These are phyloP conservation scores for Caenorhabditis virilis DNA, from an alignment of 2,888 invertebrate species.

Conservation along the genomic window DNA sequence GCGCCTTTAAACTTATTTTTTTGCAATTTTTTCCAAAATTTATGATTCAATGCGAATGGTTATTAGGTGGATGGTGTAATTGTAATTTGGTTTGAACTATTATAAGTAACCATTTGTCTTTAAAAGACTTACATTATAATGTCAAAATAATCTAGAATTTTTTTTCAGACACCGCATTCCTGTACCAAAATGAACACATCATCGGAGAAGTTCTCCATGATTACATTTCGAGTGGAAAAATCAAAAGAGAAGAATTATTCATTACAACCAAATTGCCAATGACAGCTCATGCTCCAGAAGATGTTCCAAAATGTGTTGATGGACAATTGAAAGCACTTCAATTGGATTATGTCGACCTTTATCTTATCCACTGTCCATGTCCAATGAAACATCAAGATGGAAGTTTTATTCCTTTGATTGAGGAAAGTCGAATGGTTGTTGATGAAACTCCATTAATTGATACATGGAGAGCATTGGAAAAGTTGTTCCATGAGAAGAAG, in stretches of 20 bases:
- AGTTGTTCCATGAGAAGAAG: conserved; percentile 47
- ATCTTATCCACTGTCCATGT: conserved; percentile 55
- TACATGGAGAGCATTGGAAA: conserved; percentile 60
- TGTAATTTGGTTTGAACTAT: too few species aligned
- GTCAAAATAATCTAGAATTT: too few species aligned
- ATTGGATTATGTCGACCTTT: conserved; percentile 56
- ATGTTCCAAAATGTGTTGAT: conserved; percentile 41
- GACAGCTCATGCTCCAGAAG: conserved; percentile 48
- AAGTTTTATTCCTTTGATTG: conserved; percentile 26
- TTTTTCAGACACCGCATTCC: conserved; percentile 62
- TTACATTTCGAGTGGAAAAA: conserved; percentile 75
- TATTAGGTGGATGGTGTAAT: too few species aligned
- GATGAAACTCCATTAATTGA: conserved; percentile 47
- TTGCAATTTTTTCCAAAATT: too few species aligned
- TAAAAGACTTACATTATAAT: too few species aligned
- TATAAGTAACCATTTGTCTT: too few species aligned
- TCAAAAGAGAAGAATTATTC: conserved; percentile 70
- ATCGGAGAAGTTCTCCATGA: conserved; percentile 76
- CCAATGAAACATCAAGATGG: conserved; percentile 40
- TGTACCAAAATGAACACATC: conserved; percentile 79
- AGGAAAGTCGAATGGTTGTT: conserved; percentile 30
- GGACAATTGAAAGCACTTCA: conserved; percentile 53
- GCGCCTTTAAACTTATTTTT: too few species aligned
- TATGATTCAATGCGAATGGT: too few species aligned
- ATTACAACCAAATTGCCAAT: conserved; percentile 60